Conservation (phyloP, 2,113 vertebrate genomes). For the Okapia johnstoni region DNA sequence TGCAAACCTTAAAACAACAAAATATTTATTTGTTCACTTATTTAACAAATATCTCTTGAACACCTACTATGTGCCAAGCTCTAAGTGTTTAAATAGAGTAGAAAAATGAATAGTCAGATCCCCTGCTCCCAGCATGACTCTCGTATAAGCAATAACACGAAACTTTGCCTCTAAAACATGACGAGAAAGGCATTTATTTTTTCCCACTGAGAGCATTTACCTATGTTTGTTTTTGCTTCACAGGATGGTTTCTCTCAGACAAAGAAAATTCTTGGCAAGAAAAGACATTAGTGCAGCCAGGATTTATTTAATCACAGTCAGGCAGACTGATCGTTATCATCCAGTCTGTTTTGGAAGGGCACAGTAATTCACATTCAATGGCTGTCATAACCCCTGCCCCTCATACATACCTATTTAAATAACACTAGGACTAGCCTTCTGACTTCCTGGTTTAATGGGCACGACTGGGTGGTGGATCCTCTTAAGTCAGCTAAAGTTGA, state of each 20-base stretch:
- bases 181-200: slow-evolving; percentile 3
- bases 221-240: slow-evolving; percentile 42
- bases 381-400: slow-evolving; percentile 1
- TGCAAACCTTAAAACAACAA: background rate
- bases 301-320: slow-evolving; percentile 67
- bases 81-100: background rate
- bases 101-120: background rate
- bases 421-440: background rate
- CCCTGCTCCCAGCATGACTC: fast-evolving
- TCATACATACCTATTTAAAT: background rate
- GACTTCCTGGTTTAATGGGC: background rate
- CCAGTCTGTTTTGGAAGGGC: slow-evolving; percentile 51
- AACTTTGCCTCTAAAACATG: background rate
- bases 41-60: background rate
- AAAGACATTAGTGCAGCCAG: slow-evolving; percentile 58
- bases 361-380: slow-evolving; percentile 47
- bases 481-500: background rate
- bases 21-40: background rate
- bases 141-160: background rate
- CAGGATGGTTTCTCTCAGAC: slow-evolving; percentile 28
- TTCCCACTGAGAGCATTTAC: slow-evolving; percentile 31
- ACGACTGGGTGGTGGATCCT: background rate
- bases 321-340: background rate
- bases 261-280: slow-evolving; percentile 49
- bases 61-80: background rate